A percentile compares a stretch with the other conserved stretches of the same genome.
Evolutionary conservation across 2,797 vertebrate species (phyloP).

Genomic region (Chloroceryle inda): DNA sequence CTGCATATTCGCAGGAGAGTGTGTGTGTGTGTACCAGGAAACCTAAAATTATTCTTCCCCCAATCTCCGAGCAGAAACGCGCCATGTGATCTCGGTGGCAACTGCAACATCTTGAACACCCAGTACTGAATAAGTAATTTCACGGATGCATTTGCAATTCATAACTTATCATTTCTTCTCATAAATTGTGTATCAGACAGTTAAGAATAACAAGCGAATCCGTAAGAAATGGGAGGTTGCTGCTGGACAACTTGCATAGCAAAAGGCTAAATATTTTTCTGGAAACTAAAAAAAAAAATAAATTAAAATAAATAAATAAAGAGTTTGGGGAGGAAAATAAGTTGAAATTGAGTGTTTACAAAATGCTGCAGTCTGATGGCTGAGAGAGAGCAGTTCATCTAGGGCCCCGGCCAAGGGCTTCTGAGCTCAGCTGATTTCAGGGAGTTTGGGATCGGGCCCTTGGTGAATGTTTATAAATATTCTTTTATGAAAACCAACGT

Average conservation of each 20-base stretch:
- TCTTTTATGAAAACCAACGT: not conserved
- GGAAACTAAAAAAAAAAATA: not conserved
- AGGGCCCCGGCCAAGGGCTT: not conserved
- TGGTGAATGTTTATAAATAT: not conserved
- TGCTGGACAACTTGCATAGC: not conserved
- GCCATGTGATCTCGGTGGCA: not conserved
- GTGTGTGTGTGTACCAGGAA: not conserved
- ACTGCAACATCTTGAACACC: not conserved
- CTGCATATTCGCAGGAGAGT: not conserved
- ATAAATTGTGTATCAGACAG: constrained; percentile 1
- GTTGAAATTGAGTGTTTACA: not conserved
- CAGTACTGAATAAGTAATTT: constrained; percentile 3
- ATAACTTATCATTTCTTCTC: constrained; percentile 42
- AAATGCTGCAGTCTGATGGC: not conserved
- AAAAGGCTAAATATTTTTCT: not conserved
- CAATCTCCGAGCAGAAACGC: not conserved
- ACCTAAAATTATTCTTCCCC: not conserved
- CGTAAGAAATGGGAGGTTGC: fast-evolving
- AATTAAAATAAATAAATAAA: not conserved
- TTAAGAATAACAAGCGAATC: not conserved
- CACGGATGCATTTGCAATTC: constrained; percentile 35
- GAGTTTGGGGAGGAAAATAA: not conserved
- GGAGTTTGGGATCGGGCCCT: not conserved
- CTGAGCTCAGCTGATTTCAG: not conserved
- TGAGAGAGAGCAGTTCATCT: not conserved